Evolutionary conservation across 2,797 vertebrate genomes (phyloP).

Genomic region (Adrianichthys oophorus): DNA sequence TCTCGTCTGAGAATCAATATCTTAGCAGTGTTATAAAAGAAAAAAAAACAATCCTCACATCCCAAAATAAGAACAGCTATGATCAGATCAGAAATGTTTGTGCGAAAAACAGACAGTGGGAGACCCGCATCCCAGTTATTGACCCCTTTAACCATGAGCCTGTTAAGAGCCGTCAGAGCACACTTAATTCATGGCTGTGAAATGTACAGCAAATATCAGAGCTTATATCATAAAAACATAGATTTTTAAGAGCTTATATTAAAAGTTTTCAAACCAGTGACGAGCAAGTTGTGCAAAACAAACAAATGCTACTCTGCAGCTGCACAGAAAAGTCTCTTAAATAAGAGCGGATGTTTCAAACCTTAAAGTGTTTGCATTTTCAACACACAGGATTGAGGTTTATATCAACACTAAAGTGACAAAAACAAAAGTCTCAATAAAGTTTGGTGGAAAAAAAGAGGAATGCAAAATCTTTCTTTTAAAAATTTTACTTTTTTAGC

Average conservation of each 20-base stretch:
- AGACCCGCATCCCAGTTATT: conserved; percentile 65
- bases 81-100: conserved; percentile 31
- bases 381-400: background rate
- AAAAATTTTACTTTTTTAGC: too few relatives aligned
- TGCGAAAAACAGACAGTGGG: conserved; percentile 52
- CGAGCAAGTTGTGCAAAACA: conserved; percentile 50
- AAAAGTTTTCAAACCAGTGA: conserved; percentile 43
- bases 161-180: conserved; percentile 37
- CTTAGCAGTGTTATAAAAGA: conserved; percentile 29
- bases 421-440: too few relatives aligned
- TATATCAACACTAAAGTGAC: too few relatives aligned
- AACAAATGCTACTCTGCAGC: conserved; percentile 43
- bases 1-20: conserved; percentile 35
- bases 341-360: background rate
- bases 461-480: too few relatives aligned
- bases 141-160: conserved; percentile 22
- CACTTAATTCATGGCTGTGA: conserved; percentile 26
- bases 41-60: conserved; percentile 17
- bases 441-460: too few relatives aligned
- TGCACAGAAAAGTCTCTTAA: background rate
- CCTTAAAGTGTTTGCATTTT: background rate
- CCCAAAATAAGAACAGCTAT: conserved; percentile 36
- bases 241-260: conserved; percentile 40
- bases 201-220: conserved; percentile 32
- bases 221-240: conserved; percentile 46